Evolutionary conservation across 2,888 invertebrate genomes (phyloP), one percentile per base, ranked within the genome.

Genomic region (Autographa pulchrina): DNA sequence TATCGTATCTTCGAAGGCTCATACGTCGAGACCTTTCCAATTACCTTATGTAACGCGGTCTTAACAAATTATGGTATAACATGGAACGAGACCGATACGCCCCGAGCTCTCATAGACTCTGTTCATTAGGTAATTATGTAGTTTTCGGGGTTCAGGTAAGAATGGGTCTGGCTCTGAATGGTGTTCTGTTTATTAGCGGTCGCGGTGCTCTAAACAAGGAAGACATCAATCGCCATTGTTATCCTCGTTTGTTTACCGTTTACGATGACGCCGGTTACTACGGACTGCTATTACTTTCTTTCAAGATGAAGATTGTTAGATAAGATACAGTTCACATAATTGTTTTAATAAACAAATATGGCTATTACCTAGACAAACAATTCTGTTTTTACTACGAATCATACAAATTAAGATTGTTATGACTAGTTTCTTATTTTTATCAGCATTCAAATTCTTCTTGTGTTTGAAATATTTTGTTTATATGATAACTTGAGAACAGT

Each of bases 121-220:
- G 86, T 84, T 88, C 88, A 89, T 91, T 91, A 89, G 84, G 84
- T 88, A 90, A 94, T 92, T 93, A 91, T 84, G 79, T 84, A 74
- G 88, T 85, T 88, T 88, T 85, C 69, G 72, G 65, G 68, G 72
- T 66, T 79, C 91, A 90, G 90, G 91, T 91, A 92, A 88, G 83
- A 83, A 86, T 82, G 74, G 74, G 63, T 63, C 62, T 63, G 52
- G n/a, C 54, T 48, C 62, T 77, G 65, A 72, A 81, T 74, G 77
- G 68, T 78, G 66, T 68, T 74, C 58, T 75, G 69, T 83, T 74
- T 84, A 83, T 80, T 75, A 81, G 75, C 75, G 68, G 62, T 75
- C 78, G 75, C 75, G 68, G 62, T 62, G 41, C 66, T 61, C 72
- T 73, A 85, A 83, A 79, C 75, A 81, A 69, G 78, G 74, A 77